Evolutionary conservation across 2,797 vertebrate genomes (phyloP), one percentile per base, ranked within the genome.

Genomic region (Smutsia temminckii): DNA sequence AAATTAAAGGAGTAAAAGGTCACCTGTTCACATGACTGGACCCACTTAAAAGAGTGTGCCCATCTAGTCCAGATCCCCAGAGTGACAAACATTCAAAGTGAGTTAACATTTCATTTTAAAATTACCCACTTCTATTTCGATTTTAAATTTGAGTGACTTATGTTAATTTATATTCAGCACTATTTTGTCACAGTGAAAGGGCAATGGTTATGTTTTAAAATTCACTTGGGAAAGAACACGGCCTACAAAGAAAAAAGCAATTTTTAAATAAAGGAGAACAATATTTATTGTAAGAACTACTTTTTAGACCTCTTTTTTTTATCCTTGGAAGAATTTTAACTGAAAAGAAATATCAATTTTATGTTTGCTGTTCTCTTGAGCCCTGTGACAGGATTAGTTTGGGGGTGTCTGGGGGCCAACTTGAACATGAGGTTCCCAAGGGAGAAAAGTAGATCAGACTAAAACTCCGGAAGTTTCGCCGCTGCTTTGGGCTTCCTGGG

Each of bases 111-210:
- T 96, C 46, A 1, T 74, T 79, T 97, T 64, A 12, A 42, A 96
- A 95, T 95, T 95, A 6, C 8, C 23, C 0, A 93, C 51, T 81
- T 96, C 88, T 94, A 2, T 86, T 97, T 91, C 87, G 51, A 91
- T 55, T 94, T 97, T 71, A 78, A 93, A 91, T 96, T 97, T 6
- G 16, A 18, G 37, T 81, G 55, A 6, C 2, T 96, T 97, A 27
- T n/a, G 92, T 37, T 97, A 92, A 96, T 96, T 78, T 97, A 86
- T 96, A 96, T 91, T 72, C 32, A 95, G 42, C 0, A 5, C 34
- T 32, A 80, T 93, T 97, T 96, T 32, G 32, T 55, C 80, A 49
- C 10, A 97, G 57, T 89, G 94, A 95, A 97, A 97, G 21, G 23
- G 27, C 83, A 97, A 78, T 40, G 84, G 20, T 49, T 55, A 81